Evolutionary conservation across 2,888 invertebrate genomes (phyloP), one percentile per base, ranked within the genome.

Genomic region (Lasioglossum lativentre): DNA sequence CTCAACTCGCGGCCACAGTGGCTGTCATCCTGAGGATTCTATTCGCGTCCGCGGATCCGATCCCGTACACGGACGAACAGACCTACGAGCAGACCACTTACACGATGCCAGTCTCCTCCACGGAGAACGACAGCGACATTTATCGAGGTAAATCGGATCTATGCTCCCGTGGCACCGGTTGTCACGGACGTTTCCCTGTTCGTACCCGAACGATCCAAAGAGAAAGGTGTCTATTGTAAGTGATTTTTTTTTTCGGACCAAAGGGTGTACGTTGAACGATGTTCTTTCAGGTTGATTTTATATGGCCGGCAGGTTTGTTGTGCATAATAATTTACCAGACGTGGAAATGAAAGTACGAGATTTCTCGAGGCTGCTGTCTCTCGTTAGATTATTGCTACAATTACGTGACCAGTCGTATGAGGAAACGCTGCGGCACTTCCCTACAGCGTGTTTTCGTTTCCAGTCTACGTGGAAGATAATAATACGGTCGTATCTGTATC

Each of bases 81-180:
- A 88, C 88, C 45, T 87, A 88, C 89, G 91, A 90, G 47, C 85
- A 74, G 59, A 88, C 91, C 80, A 92, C 88, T 80, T 68, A 68
- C 83, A 90, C 83, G 83, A 73, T 77, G 75, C 85, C 80, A 52
- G 40, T 86, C 66, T 90, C 91, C 78, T 85, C 91, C 82, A 90
- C 89, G 88, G 90, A 91, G 87, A 92, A 90, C 80, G 91, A 92
- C 91, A 90, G 80, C 91, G 93, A 93, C 73, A 83, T 89, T 82
- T 86, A 87, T 80, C 89, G 86, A 94, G 94, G 94, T 94, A 94
- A 93, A 91, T 78, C 66, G 30, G 52, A 27, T 16, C 45, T 30
- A 42, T 23, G 10, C 10, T 10, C n/a, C 12, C 56, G 56, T 56
- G n/a, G 27, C 40, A n/a, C 6, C 40, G 75, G 27, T 42, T 59